These are phyloP conservation scores for Tholera decimalis DNA, from an alignment of 2,888 invertebrate genomes.

Conservation along the genomic window DNA sequence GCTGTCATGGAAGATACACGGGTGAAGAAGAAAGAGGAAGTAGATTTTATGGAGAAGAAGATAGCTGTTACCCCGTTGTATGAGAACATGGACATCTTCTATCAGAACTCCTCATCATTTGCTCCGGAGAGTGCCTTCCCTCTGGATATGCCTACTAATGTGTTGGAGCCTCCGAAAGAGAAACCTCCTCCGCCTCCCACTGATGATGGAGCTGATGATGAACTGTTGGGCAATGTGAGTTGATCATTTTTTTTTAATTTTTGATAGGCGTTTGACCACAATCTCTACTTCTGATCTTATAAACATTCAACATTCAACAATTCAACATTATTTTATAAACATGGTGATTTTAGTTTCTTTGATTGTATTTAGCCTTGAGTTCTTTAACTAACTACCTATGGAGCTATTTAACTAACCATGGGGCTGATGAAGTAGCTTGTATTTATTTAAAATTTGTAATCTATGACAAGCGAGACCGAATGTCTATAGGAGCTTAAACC, in stretches of 20 bases:
- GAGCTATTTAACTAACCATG: too few species aligned
- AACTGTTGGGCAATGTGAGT: constrained; percentile 88
- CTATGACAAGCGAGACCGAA: too few species aligned
- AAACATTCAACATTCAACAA: too few species aligned
- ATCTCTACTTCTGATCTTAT: too few species aligned
- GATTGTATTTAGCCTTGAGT: too few species aligned
- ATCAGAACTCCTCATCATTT: constrained; percentile 78
- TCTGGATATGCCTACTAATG: constrained; percentile 91
- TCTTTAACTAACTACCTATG: too few species aligned
- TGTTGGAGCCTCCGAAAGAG: constrained; percentile 95
- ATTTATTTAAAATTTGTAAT: too few species aligned
- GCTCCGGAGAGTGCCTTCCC: constrained; percentile 82
- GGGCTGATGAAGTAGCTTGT: too few species aligned
- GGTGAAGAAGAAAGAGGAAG: constrained; percentile 66
- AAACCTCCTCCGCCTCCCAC: constrained; percentile 96
- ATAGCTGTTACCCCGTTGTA: constrained; percentile 91
- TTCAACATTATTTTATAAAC: too few species aligned
- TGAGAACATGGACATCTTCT: constrained; percentile 92
- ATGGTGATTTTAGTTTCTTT: too few species aligned
- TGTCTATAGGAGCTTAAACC: too few species aligned
- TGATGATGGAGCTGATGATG: constrained; percentile 86
- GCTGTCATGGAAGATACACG: constrained; percentile 85
- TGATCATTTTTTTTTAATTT: neutral
- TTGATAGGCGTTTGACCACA: too few species aligned
- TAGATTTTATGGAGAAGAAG: constrained; percentile 77